Conservation (phyloP, 2,888 invertebrate genomes). For the Phasia obesa region DNA sequence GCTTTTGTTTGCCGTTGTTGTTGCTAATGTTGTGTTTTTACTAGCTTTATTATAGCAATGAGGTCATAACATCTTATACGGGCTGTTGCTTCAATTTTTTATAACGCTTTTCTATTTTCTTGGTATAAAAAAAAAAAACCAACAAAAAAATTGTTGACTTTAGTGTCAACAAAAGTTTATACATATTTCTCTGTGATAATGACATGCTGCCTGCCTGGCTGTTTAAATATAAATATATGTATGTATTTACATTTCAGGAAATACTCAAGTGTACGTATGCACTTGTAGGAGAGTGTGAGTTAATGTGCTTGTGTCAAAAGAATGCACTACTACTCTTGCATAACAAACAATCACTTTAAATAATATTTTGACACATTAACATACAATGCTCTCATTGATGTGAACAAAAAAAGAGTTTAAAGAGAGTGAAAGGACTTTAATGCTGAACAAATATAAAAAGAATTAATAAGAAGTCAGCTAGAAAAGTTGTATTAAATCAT, state of each 20-base stretch:
- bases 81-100: conserved; percentile 61
- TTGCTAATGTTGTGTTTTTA: conserved; percentile 21
- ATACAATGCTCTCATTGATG: conserved; percentile 52
- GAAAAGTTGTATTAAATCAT: background rate
- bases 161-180: conserved; percentile 57
- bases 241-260: conserved; percentile 41
- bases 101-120: conserved; percentile 37
- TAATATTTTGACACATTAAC: conserved; percentile 69
- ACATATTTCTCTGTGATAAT: conserved; percentile 61
- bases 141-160: conserved; percentile 25
- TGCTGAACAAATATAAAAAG: conserved; percentile 3
- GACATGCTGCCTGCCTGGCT: conserved; percentile 66
- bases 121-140: conserved; percentile 21
- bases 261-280: conserved; percentile 8
- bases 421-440: conserved; percentile 40
- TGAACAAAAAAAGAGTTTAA: conserved; percentile 4
- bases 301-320: conserved; percentile 47
- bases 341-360: conserved; percentile 63
- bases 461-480: background rate
- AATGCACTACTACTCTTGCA: conserved; percentile 50
- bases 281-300: background rate
- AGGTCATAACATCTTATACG: conserved; percentile 60
- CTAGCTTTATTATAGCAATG: conserved; percentile 55
- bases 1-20: conserved; percentile 12
- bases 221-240: conserved; percentile 23